Evolutionary conservation across 2,113 vertebrate species (phyloP).

Genomic region (Smithornis capensis): DNA sequence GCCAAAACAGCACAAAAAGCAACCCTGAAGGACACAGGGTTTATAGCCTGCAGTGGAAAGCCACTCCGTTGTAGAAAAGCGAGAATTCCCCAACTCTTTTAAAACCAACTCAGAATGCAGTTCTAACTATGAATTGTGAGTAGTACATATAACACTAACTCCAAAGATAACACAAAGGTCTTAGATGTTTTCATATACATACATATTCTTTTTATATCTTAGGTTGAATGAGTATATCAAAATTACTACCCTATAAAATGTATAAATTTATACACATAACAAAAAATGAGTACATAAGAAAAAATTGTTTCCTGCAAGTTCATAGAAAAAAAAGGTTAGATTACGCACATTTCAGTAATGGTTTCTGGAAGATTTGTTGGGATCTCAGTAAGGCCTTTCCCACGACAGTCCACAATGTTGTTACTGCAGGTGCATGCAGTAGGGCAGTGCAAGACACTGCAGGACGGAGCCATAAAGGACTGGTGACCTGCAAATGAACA

Average conservation of each 20-base stretch:
- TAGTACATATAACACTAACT: not conserved
- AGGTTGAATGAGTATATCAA: not conserved
- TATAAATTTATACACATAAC: not conserved
- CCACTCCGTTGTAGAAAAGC: not conserved
- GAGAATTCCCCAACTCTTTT: not conserved
- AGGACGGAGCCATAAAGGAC: slow-evolving; percentile 86
- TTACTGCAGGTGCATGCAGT: slow-evolving; percentile 95
- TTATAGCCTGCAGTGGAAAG: not conserved
- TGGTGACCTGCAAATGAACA: slow-evolving; percentile 83
- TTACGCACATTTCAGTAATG: slow-evolving; percentile 95
- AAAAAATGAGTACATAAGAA: not conserved
- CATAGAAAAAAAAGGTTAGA: not conserved
- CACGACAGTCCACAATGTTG: slow-evolving; percentile 98
- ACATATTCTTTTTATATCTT: not conserved
- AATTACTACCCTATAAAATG: not conserved
- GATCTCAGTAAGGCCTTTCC: slow-evolving; percentile 92
- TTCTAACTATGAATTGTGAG: not conserved
- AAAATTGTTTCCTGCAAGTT: not conserved
- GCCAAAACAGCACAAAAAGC: not conserved
- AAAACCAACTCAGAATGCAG: not conserved
- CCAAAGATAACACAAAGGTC: not conserved
- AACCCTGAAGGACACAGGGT: not conserved
- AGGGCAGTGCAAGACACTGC: slow-evolving; percentile 95
- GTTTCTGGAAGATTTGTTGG: slow-evolving; percentile 96
- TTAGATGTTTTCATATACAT: not conserved